Conservation (phyloP, 1,140 invertebrate species). For the Drosophila hydei region DNA sequence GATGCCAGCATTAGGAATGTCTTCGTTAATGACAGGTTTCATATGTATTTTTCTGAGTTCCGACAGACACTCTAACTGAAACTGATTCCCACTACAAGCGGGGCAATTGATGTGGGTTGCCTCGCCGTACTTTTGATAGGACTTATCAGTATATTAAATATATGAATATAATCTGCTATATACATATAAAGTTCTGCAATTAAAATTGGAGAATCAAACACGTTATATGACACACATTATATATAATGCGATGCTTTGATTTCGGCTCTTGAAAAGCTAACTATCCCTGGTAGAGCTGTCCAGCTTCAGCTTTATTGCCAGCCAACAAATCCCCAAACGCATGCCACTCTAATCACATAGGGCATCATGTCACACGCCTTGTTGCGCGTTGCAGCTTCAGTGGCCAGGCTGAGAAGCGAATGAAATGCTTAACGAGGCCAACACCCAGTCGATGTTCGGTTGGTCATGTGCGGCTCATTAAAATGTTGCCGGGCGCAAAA, state of each 20-base stretch:
- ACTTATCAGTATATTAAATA: not conserved
- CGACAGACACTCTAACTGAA: constrained; percentile 4
- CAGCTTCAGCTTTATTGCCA: not conserved
- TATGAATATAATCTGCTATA: not conserved
- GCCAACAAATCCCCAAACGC: constrained; percentile 46
- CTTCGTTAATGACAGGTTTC: constrained; percentile 69
- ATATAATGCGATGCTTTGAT: not conserved
- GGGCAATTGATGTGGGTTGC: constrained; percentile 2
- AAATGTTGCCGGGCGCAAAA: constrained; percentile 46
- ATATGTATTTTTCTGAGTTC: constrained; percentile 31
- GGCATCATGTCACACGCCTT: constrained; percentile 62
- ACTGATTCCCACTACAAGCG: constrained; percentile 1
- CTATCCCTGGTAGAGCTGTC: not conserved
- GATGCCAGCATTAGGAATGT: constrained; percentile 46
- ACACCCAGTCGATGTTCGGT: constrained; percentile 19
- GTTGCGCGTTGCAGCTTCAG: constrained; percentile 41
- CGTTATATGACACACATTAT: too few species aligned
- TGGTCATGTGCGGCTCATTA: constrained; percentile 76
- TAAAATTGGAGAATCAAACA: too few species aligned
- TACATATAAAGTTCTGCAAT: not conserved
- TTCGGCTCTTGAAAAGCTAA: not conserved
- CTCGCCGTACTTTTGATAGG: not conserved
- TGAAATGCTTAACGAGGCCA: constrained; percentile 56
- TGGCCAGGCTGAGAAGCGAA: constrained; percentile 15
- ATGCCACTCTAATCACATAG: constrained; percentile 64